Evolutionary conservation across 2,797 vertebrate genomes (phyloP), one percentile per base, ranked within the genome.

Genomic region (Betta splendens): DNA sequence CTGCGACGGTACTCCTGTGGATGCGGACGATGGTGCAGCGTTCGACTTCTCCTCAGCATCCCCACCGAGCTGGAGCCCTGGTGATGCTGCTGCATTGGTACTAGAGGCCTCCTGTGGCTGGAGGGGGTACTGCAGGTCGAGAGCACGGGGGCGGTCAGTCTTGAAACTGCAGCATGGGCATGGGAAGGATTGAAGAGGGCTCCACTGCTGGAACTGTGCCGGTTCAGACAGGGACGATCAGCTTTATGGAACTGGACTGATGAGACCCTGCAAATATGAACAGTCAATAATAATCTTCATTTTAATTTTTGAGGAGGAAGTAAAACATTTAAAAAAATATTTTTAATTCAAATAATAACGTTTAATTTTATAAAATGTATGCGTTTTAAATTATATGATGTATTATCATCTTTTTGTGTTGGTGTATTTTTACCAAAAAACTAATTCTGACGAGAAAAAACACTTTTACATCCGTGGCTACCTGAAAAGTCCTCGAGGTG

Each of bases 71-170:
- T 64, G 3, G 86, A 80, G 25, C 76, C 81, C 13, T 80, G 83
- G 17, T 81, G 87, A 21, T 83, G 82, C 47, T 72, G 85, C 53
- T 84, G 83, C 44, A 84, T 67, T 39, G 82, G 72, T 7, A 78
- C 62, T 5, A 86, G 33, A 1, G 81, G 60, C 55, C 90, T 88
- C 35, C 88, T 81, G 72, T 92, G 89, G 80, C 91, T 89, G 25
- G 90, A 90, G 1, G 91, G 91, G 9, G 91, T 92, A 62, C 90
- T 91, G 80, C 91, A 93, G 21, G 89, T 87, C 43, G 92, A 92
- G 42, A 91, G 87, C 46, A 82, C 50, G 0, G 89, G 77, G 8
- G 74, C 85, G 4, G 40, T 44, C 62, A 88, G 76, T 13, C 83
- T 70, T 22, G 85, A 64, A 17, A 73, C 58, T 20, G 71, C 60